phyloP scores from a whole-genome alignment of 2,888 invertebrate genomes.

The Rapana venosa region DNA sequence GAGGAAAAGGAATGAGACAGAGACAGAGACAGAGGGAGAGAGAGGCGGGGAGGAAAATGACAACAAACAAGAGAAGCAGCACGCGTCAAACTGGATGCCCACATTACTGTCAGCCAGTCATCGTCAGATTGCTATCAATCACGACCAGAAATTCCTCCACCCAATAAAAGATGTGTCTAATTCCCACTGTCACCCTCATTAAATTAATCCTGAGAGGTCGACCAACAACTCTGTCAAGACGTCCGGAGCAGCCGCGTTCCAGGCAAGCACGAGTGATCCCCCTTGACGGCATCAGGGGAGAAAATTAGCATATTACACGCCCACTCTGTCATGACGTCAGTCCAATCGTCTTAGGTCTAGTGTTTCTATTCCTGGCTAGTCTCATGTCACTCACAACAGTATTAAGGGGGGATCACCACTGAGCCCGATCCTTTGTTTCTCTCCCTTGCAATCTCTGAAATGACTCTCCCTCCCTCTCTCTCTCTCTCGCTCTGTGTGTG shows the following conservation, averaged over 20 bases:
- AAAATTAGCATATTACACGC: slow-evolving; percentile 8
- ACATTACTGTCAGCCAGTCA: background rate
- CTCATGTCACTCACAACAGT: slow-evolving; percentile 1
- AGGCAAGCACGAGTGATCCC: background rate
- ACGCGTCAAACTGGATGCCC: background rate
- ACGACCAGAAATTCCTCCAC: background rate
- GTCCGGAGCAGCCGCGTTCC: background rate
- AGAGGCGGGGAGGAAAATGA: background rate
- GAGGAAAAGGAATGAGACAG: too few species aligned
- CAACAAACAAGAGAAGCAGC: background rate
- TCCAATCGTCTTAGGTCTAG: slow-evolving; percentile 5
- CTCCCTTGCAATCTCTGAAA: too few species aligned
- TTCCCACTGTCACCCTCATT: background rate
- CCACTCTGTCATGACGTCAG: slow-evolving; percentile 1
- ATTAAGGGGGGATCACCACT: background rate
- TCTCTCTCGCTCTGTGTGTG: background rate
- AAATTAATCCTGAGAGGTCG: slow-evolving; percentile 3
- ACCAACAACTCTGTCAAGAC: background rate
- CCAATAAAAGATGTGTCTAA: background rate
- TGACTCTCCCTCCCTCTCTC: background rate
- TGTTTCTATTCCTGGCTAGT: slow-evolving; percentile 9
- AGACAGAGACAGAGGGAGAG: too few species aligned
- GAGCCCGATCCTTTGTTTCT: background rate
- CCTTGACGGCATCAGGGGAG: background rate
- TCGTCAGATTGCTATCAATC: too few species aligned